These are phyloP conservation scores for Isotomurus palustris DNA, from an alignment of 2,888 invertebrate genomes.

Conservation along the genomic window DNA sequence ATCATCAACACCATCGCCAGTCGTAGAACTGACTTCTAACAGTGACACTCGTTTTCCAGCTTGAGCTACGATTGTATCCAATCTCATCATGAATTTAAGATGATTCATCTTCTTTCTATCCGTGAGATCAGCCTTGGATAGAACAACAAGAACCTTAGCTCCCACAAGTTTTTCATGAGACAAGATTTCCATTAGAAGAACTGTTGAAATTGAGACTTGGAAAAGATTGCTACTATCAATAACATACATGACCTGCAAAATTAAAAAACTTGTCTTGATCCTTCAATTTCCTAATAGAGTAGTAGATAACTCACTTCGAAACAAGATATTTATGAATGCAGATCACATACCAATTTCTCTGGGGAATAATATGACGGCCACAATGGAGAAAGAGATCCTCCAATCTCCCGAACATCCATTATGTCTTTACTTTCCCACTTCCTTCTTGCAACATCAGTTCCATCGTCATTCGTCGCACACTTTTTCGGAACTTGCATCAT, in stretches of 20 bases:
- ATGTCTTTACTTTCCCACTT: slow-evolving; percentile 54
- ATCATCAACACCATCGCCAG: slow-evolving; percentile 64
- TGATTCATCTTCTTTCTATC: slow-evolving; percentile 84
- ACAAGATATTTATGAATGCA: neutral
- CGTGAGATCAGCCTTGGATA: slow-evolving; percentile 80
- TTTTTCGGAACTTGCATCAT: slow-evolving; percentile 60
- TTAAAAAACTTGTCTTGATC: neutral
- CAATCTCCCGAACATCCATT: slow-evolving; percentile 65
- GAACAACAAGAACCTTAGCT: slow-evolving; percentile 61
- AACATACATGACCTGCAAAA: slow-evolving; percentile 63
- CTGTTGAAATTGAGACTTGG: slow-evolving; percentile 78
- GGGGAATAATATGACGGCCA: slow-evolving; percentile 67
- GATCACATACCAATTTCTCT: slow-evolving; percentile 25
- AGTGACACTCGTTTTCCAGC: slow-evolving; percentile 63
- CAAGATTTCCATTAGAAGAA: slow-evolving; percentile 69
- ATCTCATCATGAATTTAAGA: slow-evolving; percentile 74
- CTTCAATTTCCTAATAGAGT: neutral
- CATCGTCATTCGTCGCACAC: slow-evolving; percentile 49
- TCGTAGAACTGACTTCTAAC: slow-evolving; percentile 70
- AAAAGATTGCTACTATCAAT: slow-evolving; percentile 80
- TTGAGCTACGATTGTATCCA: slow-evolving; percentile 64
- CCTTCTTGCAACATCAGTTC: slow-evolving; percentile 17
- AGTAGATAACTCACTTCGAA: neutral
- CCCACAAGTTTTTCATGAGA: slow-evolving; percentile 59
- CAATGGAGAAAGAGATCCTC: slow-evolving; percentile 74